phyloP scores from a whole-genome alignment of 2,797 vertebrate genomes.

The Chelmon rostratus region DNA sequence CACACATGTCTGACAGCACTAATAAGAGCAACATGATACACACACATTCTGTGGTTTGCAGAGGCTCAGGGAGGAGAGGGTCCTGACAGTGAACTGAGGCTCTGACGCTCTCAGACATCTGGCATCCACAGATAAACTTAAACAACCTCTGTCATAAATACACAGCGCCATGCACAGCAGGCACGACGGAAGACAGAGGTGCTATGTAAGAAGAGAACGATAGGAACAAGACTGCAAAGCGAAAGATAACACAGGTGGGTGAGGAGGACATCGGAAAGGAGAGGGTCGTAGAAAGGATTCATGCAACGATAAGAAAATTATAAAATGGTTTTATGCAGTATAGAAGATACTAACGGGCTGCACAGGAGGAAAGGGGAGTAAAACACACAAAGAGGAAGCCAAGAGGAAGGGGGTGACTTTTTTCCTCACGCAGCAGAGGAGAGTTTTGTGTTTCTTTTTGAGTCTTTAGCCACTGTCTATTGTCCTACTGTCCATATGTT shows the following conservation, averaged over 20 bases:
- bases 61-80: constrained; percentile 30
- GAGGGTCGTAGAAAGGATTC: background rate
- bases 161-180: constrained; percentile 9
- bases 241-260: constrained; percentile 9
- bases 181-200: background rate
- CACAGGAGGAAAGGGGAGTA: background rate
- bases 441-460: constrained; percentile 30
- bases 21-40: constrained; percentile 44
- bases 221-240: background rate
- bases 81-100: constrained; percentile 38
- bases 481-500: constrained; percentile 79
- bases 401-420: constrained; percentile 33
- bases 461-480: constrained; percentile 64
- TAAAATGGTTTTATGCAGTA: background rate
- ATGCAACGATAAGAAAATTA: background rate
- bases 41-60: constrained; percentile 40
- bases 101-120: constrained; percentile 49
- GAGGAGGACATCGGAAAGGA: background rate
- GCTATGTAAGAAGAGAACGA: background rate
- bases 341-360: background rate
- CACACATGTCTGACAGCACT: constrained; percentile 31
- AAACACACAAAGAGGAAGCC: constrained; percentile 13
- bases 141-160: constrained; percentile 27
- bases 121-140: constrained; percentile 50
- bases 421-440: constrained; percentile 29